phyloP scores from a whole-genome alignment of 2,888 invertebrate genomes.

The Plebejus anna region DNA sequence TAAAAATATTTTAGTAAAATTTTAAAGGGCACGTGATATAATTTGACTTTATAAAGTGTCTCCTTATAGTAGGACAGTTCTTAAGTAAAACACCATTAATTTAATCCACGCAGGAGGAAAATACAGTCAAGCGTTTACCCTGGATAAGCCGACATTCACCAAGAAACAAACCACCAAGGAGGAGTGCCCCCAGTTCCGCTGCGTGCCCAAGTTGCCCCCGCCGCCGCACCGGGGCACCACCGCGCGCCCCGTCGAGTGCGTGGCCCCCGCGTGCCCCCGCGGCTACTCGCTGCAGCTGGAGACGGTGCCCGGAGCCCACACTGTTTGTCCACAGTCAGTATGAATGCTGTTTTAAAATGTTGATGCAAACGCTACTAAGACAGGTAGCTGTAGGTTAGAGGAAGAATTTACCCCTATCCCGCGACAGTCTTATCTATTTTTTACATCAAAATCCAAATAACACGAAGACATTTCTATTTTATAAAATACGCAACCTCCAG shows the following conservation, averaged over 20 bases:
- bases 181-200: slow-evolving; percentile 77
- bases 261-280: slow-evolving; percentile 78
- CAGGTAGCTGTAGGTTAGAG: too few relatives aligned
- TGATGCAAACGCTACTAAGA: too few relatives aligned
- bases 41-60: too few relatives aligned
- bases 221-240: slow-evolving; percentile 57
- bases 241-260: slow-evolving; percentile 56
- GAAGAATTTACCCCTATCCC: too few relatives aligned
- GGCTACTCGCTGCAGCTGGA: slow-evolving; percentile 79
- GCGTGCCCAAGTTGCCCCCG: slow-evolving; percentile 71
- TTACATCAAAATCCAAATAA: too few relatives aligned
- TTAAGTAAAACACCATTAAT: too few relatives aligned
- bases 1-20: too few relatives aligned
- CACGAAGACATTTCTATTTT: too few relatives aligned
- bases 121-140: slow-evolving; percentile 46
- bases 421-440: too few relatives aligned
- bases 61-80: too few relatives aligned
- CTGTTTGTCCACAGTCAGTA: slow-evolving; percentile 75
- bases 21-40: too few relatives aligned
- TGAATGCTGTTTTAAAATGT: not conserved
- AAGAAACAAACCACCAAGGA: slow-evolving; percentile 39
- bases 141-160: slow-evolving; percentile 54
- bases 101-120: not conserved
- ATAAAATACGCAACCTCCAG: too few relatives aligned
- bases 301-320: slow-evolving; percentile 40